Evolutionary conservation across 2,888 invertebrate genomes (phyloP).

Genomic region (Drosophila mettleri): DNA sequence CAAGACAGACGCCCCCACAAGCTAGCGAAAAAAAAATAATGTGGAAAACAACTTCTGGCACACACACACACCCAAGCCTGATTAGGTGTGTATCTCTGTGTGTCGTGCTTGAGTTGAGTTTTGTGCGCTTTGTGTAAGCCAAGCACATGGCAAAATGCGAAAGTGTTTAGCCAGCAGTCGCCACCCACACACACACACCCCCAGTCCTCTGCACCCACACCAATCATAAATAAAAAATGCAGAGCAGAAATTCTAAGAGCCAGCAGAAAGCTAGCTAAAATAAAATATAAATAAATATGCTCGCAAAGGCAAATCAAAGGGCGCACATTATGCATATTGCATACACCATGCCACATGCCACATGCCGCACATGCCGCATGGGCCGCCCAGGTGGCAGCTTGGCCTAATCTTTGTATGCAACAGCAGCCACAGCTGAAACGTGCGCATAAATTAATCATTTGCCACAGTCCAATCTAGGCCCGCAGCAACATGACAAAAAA

Average conservation of each 20-base stretch:
- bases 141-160: slow-evolving; percentile 59
- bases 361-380: slow-evolving; percentile 24
- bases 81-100: slow-evolving; percentile 35
- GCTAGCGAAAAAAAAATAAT: slow-evolving; percentile 9
- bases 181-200: slow-evolving; percentile 1
- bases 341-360: slow-evolving; percentile 41
- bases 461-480: slow-evolving; percentile 19
- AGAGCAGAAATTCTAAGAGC: slow-evolving; percentile 39
- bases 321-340: slow-evolving; percentile 76
- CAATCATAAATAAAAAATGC: slow-evolving; percentile 67
- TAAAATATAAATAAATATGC: slow-evolving; percentile 78
- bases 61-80: slow-evolving; percentile 37
- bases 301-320: slow-evolving; percentile 70
- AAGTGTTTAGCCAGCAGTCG: slow-evolving; percentile 66
- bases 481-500: neutral
- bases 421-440: slow-evolving; percentile 55
- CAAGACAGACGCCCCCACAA: slow-evolving; percentile 26
- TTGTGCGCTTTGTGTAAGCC: slow-evolving; percentile 50
- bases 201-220: neutral
- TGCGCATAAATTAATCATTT: slow-evolving; percentile 60
- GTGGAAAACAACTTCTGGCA: slow-evolving; percentile 38
- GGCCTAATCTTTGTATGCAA: slow-evolving; percentile 54
- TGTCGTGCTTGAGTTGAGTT: slow-evolving; percentile 33
- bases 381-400: slow-evolving; percentile 31
- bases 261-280: slow-evolving; percentile 43